Base-by-base conservation (phyloP, 2,797 vertebrate genomes). In the Acrossocheilus wenchowensis region DNA sequence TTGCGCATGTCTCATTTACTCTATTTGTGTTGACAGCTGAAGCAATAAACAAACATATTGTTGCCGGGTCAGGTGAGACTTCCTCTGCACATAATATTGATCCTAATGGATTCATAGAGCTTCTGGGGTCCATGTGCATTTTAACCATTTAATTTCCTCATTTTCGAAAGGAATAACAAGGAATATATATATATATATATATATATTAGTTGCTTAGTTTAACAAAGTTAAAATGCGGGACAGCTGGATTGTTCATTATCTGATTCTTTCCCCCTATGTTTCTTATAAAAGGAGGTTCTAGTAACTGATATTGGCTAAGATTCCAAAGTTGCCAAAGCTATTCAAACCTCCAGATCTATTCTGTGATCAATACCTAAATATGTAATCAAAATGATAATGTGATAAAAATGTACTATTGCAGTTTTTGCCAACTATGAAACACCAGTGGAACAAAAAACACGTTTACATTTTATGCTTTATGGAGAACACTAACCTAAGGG, bases 11-110 rank as follows among this genome's bases (percentile, higher is more conserved):
- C 21, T 60, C 21, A 60, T 62, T 64, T 64, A 34, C 15, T 17
- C 14, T 8, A 17, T 34, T 66, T 17, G 7, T 71, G 68, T 71
- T 71, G 41, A 80, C 60, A 80, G 62, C n/a, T 66, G 8, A 79
- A 52, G 19, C 4, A 52, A 39, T 69, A 81, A 50, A 15, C 80
- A 82, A 69, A 82, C 66, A 81, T 26, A 34, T 34, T 66, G 34
- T 71, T 71, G 5, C 11, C 48, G 15, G 12, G 64, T 23, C 60
- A 66, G 26, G 26, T 34, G 43, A 66, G 26, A 80, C 17, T 80
- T 81, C 15, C 4, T 43, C 9, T 48, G 15, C 34, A 50, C 6
- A 52, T 69, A 30, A 54, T 11, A 69, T 26, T 69, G 34, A 69
- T 15, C 19, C 19, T 39, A 26, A 30, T n/a, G 30, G 62, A 66